phyloP scores from a whole-genome alignment of 2,888 invertebrate genomes.

The Scaptomyza cyrtandrae region DNA sequence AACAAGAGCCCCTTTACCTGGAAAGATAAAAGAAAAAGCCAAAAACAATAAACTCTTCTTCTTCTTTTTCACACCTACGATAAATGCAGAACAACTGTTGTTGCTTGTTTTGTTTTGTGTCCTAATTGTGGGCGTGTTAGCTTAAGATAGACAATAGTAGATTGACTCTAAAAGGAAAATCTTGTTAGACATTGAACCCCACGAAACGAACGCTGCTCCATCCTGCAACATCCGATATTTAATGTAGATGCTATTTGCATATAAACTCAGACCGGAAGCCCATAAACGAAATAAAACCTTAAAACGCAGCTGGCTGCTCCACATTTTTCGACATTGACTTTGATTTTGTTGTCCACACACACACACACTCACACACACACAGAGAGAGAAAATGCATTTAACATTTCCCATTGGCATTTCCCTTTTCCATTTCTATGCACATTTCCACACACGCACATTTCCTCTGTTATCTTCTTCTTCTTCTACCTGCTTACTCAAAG shows the following conservation, averaged over 20 bases:
- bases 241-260: no score
- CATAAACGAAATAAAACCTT: conserved; percentile 19
- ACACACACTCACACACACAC: background rate
- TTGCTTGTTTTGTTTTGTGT: conserved; percentile 14
- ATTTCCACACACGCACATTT: conserved; percentile 70
- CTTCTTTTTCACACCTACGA: conserved; percentile 61
- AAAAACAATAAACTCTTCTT: conserved; percentile 27
- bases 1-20: conserved; percentile 52
- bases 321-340: conserved; percentile 59
- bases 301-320: conserved; percentile 55
- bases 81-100: conserved; percentile 4
- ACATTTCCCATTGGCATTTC: conserved; percentile 54
- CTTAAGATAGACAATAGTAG: conserved; percentile 21
- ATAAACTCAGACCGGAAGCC: conserved; percentile 47
- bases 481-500: conserved; percentile 45
- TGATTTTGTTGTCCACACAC: conserved; percentile 27
- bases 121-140: conserved; percentile 67
- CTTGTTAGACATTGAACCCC: conserved; percentile 55
- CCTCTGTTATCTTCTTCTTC: conserved; percentile 3
- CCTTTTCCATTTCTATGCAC: conserved; percentile 51
- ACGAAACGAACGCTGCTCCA: conserved; percentile 39
- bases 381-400: conserved; percentile 18
- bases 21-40: conserved; percentile 44
- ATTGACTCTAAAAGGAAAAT: conserved; percentile 26
- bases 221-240: conserved; percentile 33